A percentile compares a stretch with the other conserved stretches of the same genome.
phyloP scores from a whole-genome alignment of 37 sponge, comb jelly and placozoan species.

The Spongia lamella region DNA sequence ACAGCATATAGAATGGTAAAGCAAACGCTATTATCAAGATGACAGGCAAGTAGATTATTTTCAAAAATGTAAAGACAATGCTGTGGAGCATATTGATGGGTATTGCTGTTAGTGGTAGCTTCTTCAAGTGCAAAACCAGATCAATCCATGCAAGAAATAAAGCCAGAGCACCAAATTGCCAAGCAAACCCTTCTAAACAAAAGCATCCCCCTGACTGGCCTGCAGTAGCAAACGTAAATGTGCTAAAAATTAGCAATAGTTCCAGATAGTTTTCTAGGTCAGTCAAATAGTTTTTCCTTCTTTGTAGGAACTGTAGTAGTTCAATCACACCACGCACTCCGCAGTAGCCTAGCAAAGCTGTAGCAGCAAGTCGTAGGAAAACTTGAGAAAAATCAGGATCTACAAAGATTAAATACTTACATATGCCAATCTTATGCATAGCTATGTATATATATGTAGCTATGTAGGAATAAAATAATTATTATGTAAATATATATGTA shows the following conservation, averaged over 20 bases:
- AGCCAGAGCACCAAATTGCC: conserved; percentile 36
- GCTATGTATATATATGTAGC: too few species aligned
- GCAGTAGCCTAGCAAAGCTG: too few species aligned
- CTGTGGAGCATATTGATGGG: conserved; percentile 24
- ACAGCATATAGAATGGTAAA: conserved; percentile 37
- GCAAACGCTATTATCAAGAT: conserved; percentile 20
- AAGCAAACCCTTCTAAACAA: conserved; percentile 3
- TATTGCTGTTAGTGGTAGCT: conserved; percentile 16
- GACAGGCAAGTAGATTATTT: conserved; percentile 18
- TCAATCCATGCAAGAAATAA: conserved; percentile 39
- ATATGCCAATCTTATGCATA: too few species aligned
- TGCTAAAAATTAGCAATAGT: background rate
- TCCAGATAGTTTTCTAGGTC: conserved; percentile 28
- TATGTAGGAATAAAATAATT: too few species aligned
- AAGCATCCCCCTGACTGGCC: background rate
- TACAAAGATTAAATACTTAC: too few species aligned
- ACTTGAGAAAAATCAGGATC: too few species aligned
- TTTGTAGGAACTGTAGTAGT: background rate
- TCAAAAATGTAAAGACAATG: conserved; percentile 7
- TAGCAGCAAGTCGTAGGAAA: too few species aligned
- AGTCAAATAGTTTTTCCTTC: conserved; percentile 12
- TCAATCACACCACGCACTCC: background rate
- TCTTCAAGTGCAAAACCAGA: conserved; percentile 13
- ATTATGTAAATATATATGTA: too few species aligned
- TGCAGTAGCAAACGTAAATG: conserved; percentile 4